These are phyloP conservation scores for Parazoanthus atlanticus DNA, from an alignment of 92 coral and sea anemone genomes.

Conservation along the genomic window DNA sequence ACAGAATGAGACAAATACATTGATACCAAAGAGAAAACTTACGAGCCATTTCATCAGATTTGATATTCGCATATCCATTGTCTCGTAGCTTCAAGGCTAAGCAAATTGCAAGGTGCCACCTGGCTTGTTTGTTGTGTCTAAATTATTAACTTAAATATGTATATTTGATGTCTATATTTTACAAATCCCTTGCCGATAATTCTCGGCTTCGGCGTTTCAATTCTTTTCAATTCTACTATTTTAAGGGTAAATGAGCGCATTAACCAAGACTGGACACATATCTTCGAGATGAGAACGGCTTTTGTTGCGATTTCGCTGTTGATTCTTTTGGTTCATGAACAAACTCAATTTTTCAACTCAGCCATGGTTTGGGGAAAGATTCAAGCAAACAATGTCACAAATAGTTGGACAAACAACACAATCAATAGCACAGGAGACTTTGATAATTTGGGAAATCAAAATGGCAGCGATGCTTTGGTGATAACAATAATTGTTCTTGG, in stretches of 20 bases:
- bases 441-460: background rate
- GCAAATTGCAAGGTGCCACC: background rate
- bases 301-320: background rate
- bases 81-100: background rate
- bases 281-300: background rate
- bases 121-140: background rate
- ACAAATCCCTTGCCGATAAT: background rate
- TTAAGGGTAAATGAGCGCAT: background rate
- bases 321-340: background rate
- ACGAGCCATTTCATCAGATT: background rate
- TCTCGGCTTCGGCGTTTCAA: background rate
- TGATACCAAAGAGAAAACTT: background rate
- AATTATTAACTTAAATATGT: background rate
- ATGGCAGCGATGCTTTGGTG: conserved; percentile 7
- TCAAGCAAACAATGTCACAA: conserved; percentile 11
- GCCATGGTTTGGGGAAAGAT: conserved; percentile 6
- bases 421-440: conserved; percentile 1
- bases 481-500: conserved; percentile 29
- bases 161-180: background rate
- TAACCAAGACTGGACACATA: background rate
- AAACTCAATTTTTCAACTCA: background rate
- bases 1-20: background rate
- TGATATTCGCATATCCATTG: conserved; percentile 4
- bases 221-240: background rate
- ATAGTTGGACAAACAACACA: conserved; percentile 15